These are phyloP conservation scores for Hydrolagus colliei DNA, from an alignment of 2,797 vertebrate species.

Conservation along the genomic window DNA sequence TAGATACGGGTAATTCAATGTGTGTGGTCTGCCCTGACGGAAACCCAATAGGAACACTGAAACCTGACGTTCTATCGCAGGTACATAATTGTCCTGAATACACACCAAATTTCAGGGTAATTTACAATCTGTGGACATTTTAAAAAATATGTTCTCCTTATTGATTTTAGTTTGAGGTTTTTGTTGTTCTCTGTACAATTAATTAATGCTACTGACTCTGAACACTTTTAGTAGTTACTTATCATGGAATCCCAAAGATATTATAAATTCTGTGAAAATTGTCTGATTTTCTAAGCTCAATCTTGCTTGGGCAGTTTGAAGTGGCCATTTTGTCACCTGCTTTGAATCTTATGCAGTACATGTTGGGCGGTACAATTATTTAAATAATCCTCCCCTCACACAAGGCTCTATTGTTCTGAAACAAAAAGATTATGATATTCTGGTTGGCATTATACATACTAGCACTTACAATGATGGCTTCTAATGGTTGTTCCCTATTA, in stretches of 20 bases:
- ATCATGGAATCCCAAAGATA: neutral
- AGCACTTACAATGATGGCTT: no score
- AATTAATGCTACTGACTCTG: slow-evolving; percentile 24
- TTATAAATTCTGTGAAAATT: neutral
- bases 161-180: slow-evolving; percentile 12
- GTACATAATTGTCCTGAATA: neutral
- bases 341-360: neutral
- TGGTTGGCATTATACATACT: no score
- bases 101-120: neutral
- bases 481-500: no score
- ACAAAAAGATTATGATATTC: no score
- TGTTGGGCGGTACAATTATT: neutral
- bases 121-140: no score
- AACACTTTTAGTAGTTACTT: slow-evolving; percentile 28
- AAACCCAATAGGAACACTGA: neutral
- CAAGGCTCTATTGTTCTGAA: no score
- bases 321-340: neutral
- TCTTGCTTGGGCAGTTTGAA: neutral
- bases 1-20: neutral
- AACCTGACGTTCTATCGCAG: neutral
- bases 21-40: slow-evolving; percentile 7
- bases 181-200: neutral
- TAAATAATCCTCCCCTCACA: neutral
- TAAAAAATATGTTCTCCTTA: neutral
- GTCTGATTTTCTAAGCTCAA: slow-evolving; percentile 3